A percentile compares a stretch with the other conserved stretches of the same genome.
These are phyloP conservation scores for Hofmannophila pseudospretella DNA, from an alignment of 2,888 invertebrate species.

Conservation along the genomic window DNA sequence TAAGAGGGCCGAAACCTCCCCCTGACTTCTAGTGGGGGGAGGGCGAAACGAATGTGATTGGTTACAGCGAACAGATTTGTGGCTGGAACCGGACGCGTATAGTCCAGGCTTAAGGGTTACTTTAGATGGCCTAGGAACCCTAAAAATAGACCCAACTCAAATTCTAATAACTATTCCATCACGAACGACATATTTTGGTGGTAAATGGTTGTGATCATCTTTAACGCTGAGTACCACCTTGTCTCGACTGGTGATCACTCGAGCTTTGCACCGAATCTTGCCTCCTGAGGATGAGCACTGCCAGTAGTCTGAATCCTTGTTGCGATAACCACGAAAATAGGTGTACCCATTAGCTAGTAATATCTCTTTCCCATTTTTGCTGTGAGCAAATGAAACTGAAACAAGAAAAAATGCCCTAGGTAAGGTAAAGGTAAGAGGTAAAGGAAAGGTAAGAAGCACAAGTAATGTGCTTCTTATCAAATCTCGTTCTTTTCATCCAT, in stretches of 20 bases:
- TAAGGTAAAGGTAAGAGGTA: no score
- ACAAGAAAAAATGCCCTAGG: neutral
- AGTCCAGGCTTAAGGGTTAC: no score
- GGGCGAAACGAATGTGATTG: no score
- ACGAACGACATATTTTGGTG: neutral
- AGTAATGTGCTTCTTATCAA: no score
- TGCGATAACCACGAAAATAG: neutral
- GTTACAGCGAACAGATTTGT: no score
- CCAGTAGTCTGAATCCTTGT: neutral
- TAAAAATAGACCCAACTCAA: no score
- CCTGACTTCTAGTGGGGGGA: no score
- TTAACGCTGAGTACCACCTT: neutral
- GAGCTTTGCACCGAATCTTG: constrained; percentile 2
- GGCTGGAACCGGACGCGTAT: no score
- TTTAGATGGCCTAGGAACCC: no score
- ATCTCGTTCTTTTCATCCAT: no score
- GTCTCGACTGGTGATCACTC: constrained; percentile 3
- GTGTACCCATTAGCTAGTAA: constrained; percentile 4
- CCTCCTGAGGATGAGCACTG: neutral
- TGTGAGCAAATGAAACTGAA: constrained; percentile 8
- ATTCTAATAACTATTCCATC: constrained; percentile 1
- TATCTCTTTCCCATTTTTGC: constrained; percentile 4
- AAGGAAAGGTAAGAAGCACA: no score
- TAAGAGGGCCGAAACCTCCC: no score
- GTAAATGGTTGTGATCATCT: neutral